These are phyloP conservation scores for Nyleta sp. DNA, from an alignment of 2,888 invertebrate genomes.

Conservation along the genomic window DNA sequence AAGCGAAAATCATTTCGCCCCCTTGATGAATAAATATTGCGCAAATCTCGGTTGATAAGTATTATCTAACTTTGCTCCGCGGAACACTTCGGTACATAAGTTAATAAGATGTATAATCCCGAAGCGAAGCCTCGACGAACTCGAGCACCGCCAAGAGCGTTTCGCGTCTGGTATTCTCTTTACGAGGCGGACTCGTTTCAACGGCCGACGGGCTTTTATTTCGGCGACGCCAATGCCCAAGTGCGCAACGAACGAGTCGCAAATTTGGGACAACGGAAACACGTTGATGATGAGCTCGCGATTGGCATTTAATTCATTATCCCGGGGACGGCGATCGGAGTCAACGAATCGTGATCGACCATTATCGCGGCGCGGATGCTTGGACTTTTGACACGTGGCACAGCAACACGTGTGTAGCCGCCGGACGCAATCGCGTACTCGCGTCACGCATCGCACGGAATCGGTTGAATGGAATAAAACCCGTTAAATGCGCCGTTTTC, in stretches of 20 bases:
- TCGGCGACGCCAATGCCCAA: background rate
- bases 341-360: conserved; percentile 51
- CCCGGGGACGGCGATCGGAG: conserved; percentile 22
- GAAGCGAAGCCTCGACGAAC: conserved; percentile 38
- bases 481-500: conserved; percentile 45
- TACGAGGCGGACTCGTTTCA: conserved; percentile 42
- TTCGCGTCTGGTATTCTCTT: conserved; percentile 32
- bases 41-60: conserved; percentile 28
- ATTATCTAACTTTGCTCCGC: conserved; percentile 43
- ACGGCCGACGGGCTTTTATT: conserved; percentile 27
- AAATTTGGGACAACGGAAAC: conserved; percentile 25
- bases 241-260: background rate
- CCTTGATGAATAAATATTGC: conserved; percentile 45
- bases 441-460: conserved; percentile 38
- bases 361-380: conserved; percentile 39
- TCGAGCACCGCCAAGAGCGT: conserved; percentile 34
- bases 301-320: conserved; percentile 55
- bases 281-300: conserved; percentile 19
- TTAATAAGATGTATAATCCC: conserved; percentile 45
- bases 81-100: conserved; percentile 50
- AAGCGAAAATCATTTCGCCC: conserved; percentile 30
- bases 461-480: conserved; percentile 49
- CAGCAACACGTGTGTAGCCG: conserved; percentile 20
- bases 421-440: conserved; percentile 43
- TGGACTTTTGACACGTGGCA: conserved; percentile 45